Percentiles rank a stretch among this genome's conserved stretches.
Evolutionary conservation across 2,797 vertebrate species (phyloP).

Genomic region (Dendrocincla fuliginosa): DNA sequence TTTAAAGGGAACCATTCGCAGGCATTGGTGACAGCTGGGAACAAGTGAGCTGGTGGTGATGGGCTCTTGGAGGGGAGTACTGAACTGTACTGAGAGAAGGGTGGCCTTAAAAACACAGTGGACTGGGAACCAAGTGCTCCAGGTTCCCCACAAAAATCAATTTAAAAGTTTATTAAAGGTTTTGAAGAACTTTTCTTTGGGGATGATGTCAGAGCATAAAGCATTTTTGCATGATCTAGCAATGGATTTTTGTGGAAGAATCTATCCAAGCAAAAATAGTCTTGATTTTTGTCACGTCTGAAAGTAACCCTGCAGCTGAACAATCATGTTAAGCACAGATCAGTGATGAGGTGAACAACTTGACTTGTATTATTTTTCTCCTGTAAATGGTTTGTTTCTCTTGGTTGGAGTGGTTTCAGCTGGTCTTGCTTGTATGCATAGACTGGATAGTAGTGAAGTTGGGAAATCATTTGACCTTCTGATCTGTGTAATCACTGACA

Average conservation of each 20-base stretch:
- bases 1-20: fast-evolving
- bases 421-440: neutral
- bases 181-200: neutral
- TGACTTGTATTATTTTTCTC: neutral
- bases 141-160: neutral
- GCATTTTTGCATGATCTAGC: neutral
- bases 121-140: neutral
- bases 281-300: neutral
- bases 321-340: neutral
- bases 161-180: neutral
- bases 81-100: neutral
- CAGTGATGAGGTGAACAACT: neutral
- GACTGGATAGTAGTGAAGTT: neutral
- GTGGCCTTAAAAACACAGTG: neutral
- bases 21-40: neutral
- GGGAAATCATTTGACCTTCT: conserved; percentile 19
- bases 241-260: neutral
- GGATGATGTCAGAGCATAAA: neutral
- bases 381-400: neutral
- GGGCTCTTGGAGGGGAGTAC: neutral
- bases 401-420: neutral
- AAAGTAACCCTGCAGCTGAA: neutral
- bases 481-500: neutral
- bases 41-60: neutral
- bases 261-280: neutral